Evolutionary conservation across 2,888 invertebrate genomes (phyloP), one percentile per base, ranked within the genome.

Genomic region (Psylliodes chrysocephalus): DNA sequence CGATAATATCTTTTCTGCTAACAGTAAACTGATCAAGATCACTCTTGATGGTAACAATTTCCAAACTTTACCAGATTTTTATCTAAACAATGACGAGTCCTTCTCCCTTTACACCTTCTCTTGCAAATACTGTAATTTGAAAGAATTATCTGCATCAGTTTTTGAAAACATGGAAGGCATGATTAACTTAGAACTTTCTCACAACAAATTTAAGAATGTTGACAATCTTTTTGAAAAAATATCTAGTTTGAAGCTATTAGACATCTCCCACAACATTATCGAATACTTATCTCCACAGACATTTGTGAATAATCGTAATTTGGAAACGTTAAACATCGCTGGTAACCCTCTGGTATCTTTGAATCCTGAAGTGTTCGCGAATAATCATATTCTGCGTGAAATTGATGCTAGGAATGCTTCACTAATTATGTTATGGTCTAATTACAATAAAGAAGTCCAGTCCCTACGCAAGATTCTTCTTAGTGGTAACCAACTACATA

Each of bases 111-210:
- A 73, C 54, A 66, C 67, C 0, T 88, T 93, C 74, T 92, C 93
- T 71, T 89, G 92, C 15, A 89, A 90, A 2, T 87, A 90, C 77
- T 93, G 93, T 77, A 89, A 89, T 7, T 84, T 93, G 15, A 85
- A 86, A 85, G 60, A 33, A 1, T 63, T 82, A 90, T 57, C 85
- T 85, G 44, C 86, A 87, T 68, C 86, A 87, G 89, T 90, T 0
- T 88, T 93, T 76, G 86, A 87, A 69, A 87, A 89, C 1, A 91
- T 93, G 87, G 89, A 90, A 1, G 88, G 88, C 33, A 78, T 93
- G 57, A 63, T 69, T 5, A 65, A 67, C 38, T 82, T 93, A 47
- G 88, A 89, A 76, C 82, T 92, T 25, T 86, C 91, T 15, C 86
- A 86, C 75, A 93, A 93, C 77, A 68, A 76, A 17, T 68, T 80